Evolutionary conservation across 2,113 vertebrate species (phyloP), one percentile per base, ranked within the genome.

Genomic region (Nycticryphes semicollaris): DNA sequence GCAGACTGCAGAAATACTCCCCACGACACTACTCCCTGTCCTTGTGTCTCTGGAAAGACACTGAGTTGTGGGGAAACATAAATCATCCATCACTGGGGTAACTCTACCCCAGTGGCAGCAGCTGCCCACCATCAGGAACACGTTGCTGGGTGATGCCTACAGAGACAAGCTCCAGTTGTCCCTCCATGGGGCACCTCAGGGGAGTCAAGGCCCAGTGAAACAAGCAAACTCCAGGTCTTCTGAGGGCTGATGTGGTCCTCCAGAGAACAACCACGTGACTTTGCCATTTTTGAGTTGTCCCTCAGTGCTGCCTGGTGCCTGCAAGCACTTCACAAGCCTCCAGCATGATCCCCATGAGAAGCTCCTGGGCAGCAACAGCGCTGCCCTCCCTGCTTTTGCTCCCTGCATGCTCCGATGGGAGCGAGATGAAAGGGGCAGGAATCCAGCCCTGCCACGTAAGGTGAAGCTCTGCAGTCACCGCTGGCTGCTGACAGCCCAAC

Each of bases 81-180:
- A 84, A 62, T 57, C 33, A 35, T 39, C 50, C 35, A 60, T 31
- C 30, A 33, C 0, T 54, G 53, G 53, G 53, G 0, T n/a, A 51
- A 45, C 41, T 48, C 72, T 53, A 25, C 7, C 35, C 9, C 0
- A 0, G 19, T 11, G n/a, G 47, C 73, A 84, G 53, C 64, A 79
- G 75, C 39, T 51, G 21, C 47, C 18, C 39, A 5, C 48, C 16
- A 3, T 11, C 73, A 81, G 54, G 27, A 74, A 28, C 57, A 37
- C 0, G 0, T 68, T 3, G 12, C 74, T 28, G 56, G 14, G 5
- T 19, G 43, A 60, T 30, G 48, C 51, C 64, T 53, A 30, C 31
- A 77, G 77, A 77, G 35, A 62, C 23, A 37, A 56, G 33, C 24
- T 93, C 47, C 13, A 22, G 33, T 18, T 47, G 28, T 54, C 33